Evolutionary conservation across 2,797 vertebrate species (phyloP), one percentile per base, ranked within the genome.

Genomic region (Loriculus beryllinus): DNA sequence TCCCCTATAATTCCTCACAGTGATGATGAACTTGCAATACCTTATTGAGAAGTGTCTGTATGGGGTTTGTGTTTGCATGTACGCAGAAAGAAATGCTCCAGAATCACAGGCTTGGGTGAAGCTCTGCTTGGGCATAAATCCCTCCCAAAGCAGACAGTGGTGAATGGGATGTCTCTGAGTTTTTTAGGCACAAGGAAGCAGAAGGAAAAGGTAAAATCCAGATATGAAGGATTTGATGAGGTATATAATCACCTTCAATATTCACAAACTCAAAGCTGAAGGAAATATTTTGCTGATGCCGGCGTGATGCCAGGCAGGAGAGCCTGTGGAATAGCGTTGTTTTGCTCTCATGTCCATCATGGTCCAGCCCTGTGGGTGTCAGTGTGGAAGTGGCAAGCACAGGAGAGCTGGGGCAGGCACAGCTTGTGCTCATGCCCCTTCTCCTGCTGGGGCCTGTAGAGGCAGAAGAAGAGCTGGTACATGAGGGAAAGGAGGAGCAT

Each of bases 31-130:
- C 57, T 77, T 12, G 1, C 29, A 45, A 9, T 33, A 57, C 47
- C 25, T 45, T 4, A 21, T 4, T 0, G 10, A 39, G 45, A 40
- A 64, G 20, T n/a, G 52, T 19, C 23, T 0, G 0, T 19, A 3
- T 9, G 43, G 13, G 0, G 28, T 82, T 39, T 49, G 54, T 40
- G 28, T 52, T 67, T 65, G 29, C 8, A 6, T 2, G 10, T 14
- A 35, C 0, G 8, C 8, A 19, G 37, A 23, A 5, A 82, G 45
- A 43, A 52, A 35, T 22, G 8, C 22, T 76, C 31, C 39, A 16
- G 62, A 29, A 74, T 22, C 33, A 17, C 0, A 1, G 70, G 31
- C 9, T 60, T 0, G 5, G 68, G 54, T 11, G 67, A 69, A 65
- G 67, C 21, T 87, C 72, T 82, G 64, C 75, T 69, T 19, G 33